Percentiles rank a stretch among this genome's conserved stretches.
Evolutionary conservation across 2,797 vertebrate genomes (phyloP).

Genomic region (Halcyon badia): DNA sequence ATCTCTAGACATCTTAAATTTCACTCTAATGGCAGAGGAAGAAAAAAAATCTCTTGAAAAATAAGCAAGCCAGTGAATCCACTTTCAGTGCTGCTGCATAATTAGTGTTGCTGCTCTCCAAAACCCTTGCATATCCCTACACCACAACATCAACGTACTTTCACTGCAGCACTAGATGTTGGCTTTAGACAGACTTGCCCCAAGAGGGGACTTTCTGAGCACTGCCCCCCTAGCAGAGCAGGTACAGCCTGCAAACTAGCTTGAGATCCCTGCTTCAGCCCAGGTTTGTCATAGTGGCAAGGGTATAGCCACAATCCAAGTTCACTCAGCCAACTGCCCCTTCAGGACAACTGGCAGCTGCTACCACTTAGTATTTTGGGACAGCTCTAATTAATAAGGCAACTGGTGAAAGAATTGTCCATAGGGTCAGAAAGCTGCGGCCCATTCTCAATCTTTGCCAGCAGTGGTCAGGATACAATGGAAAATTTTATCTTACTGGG

Average conservation of each 20-base stretch:
- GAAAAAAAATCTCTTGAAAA: background rate
- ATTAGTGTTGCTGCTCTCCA: background rate
- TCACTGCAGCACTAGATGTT: too few relatives aligned
- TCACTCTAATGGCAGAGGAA: background rate
- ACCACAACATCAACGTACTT: rapidly evolving
- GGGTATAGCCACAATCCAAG: background rate
- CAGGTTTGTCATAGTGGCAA: background rate
- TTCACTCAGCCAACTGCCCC: background rate
- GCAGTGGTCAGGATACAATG: too few relatives aligned
- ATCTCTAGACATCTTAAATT: background rate
- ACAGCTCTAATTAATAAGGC: background rate
- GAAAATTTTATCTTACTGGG: background rate
- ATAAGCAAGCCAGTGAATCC: background rate
- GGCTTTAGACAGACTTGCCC: background rate
- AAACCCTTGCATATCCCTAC: too few relatives aligned
- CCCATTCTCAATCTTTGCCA: background rate
- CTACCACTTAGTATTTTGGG: background rate
- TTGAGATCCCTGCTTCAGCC: background rate
- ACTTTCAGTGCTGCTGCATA: background rate
- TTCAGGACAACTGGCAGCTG: background rate
- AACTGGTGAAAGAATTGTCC: background rate
- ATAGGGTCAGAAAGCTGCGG: background rate
- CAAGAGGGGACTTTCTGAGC: background rate
- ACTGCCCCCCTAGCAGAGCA: background rate
- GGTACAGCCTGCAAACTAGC: background rate